Evolutionary conservation across 2,888 invertebrate genomes (phyloP).

Genomic region (Oligia latruncula): DNA sequence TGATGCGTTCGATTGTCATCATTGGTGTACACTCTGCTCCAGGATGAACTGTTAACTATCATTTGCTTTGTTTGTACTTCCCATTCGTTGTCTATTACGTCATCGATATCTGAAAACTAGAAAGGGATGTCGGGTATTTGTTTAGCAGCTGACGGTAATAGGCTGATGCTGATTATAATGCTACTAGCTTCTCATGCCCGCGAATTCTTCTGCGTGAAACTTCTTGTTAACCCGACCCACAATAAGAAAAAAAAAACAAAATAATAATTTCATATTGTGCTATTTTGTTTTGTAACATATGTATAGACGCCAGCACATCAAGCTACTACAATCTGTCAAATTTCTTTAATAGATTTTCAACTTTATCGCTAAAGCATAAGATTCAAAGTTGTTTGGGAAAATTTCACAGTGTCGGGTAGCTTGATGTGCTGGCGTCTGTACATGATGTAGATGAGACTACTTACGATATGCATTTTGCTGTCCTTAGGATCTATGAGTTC

Average conservation of each 20-base stretch:
- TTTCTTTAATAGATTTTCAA: too few relatives aligned
- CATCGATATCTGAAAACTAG: slow-evolving; percentile 78
- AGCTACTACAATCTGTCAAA: too few relatives aligned
- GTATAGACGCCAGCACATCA: too few relatives aligned
- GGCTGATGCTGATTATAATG: background rate
- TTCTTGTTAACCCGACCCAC: too few relatives aligned
- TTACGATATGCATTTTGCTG: slow-evolving; percentile 76
- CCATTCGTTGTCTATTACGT: slow-evolving; percentile 78
- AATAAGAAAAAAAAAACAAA: too few relatives aligned
- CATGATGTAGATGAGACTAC: slow-evolving; percentile 47
- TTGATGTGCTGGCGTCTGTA: too few relatives aligned
- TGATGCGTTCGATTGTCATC: slow-evolving; percentile 73
- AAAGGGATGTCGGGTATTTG: background rate
- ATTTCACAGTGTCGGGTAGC: too few relatives aligned
- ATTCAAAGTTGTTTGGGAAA: too few relatives aligned
- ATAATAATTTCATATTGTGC: too few relatives aligned
- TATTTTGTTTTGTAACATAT: too few relatives aligned
- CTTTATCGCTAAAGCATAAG: too few relatives aligned
- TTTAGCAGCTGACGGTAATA: background rate
- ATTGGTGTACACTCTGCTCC: slow-evolving; percentile 70
- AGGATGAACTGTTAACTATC: slow-evolving; percentile 66
- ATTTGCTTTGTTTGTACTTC: slow-evolving; percentile 63
- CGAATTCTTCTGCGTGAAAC: too few relatives aligned
- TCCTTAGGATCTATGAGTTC: slow-evolving; percentile 66
- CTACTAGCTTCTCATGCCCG: background rate